Evolutionary conservation across 2,888 invertebrate genomes (phyloP).

Genomic region (Agrochola lota): DNA sequence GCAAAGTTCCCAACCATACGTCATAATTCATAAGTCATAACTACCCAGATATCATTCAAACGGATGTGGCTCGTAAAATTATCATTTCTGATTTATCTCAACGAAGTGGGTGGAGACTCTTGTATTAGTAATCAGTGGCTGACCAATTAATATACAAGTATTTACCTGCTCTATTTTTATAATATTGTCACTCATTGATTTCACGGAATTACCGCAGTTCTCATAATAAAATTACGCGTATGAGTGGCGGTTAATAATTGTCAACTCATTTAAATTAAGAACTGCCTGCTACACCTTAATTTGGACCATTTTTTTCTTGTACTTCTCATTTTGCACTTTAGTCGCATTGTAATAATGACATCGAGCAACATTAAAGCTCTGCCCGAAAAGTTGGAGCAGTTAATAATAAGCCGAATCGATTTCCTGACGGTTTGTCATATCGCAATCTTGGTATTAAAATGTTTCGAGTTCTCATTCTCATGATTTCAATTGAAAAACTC

Average conservation of each 20-base stretch:
- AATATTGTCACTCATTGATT: slow-evolving; percentile 54
- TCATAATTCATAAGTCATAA: slow-evolving; percentile 50
- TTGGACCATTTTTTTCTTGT: slow-evolving; percentile 17
- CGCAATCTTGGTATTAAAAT: slow-evolving; percentile 78
- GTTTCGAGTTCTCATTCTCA: slow-evolving; percentile 78
- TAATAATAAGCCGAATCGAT: slow-evolving; percentile 74
- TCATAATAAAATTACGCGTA: slow-evolving; percentile 44
- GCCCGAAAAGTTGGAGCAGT: slow-evolving; percentile 44
- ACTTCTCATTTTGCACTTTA: slow-evolving; percentile 57
- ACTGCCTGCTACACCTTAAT: slow-evolving; percentile 23
- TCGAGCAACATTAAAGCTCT: slow-evolving; percentile 28
- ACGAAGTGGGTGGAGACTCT: slow-evolving; percentile 78
- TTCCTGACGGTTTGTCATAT: slow-evolving; percentile 80
- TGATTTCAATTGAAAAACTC: slow-evolving; percentile 81
- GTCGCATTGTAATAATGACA: slow-evolving; percentile 40
- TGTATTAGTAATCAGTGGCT: slow-evolving; percentile 59
- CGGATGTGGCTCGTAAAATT: slow-evolving; percentile 85
- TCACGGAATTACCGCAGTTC: slow-evolving; percentile 48
- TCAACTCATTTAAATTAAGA: slow-evolving; percentile 65
- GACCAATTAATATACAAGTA: slow-evolving; percentile 65
- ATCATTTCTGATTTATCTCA: slow-evolving; percentile 82
- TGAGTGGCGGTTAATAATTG: slow-evolving; percentile 66
- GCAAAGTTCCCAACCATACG: slow-evolving; percentile 67
- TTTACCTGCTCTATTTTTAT: slow-evolving; percentile 54
- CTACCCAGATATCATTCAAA: slow-evolving; percentile 80